These are phyloP conservation scores for Oncorhynchus masou DNA, from an alignment of 2,113 vertebrate species.

Conservation along the genomic window DNA sequence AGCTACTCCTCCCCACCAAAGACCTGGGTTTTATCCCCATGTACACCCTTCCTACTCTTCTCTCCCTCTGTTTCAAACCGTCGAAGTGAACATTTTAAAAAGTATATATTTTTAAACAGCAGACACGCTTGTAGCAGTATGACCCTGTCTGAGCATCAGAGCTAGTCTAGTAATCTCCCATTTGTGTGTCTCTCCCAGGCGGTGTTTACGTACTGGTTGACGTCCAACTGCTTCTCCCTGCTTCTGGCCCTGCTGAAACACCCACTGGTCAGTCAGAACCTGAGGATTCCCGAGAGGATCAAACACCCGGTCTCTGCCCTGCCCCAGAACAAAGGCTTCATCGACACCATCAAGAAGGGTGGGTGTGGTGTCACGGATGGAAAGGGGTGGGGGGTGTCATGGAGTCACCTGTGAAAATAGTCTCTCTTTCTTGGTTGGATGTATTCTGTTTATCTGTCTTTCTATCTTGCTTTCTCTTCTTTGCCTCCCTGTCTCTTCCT, in stretches of 20 bases:
- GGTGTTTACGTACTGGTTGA: slow-evolving; percentile 87
- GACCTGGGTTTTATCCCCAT: too few species aligned
- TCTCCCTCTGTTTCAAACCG: too few species aligned
- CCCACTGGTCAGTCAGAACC: slow-evolving; percentile 67
- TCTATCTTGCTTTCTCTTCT: too few species aligned
- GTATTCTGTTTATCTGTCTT: too few species aligned
- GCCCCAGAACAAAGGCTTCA: slow-evolving; percentile 70
- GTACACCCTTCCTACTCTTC: too few species aligned
- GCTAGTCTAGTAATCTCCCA: background rate
- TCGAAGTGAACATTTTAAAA: too few species aligned
- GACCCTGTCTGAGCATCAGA: too few species aligned
- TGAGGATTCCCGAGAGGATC: slow-evolving; percentile 78
- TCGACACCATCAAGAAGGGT: slow-evolving; percentile 79
- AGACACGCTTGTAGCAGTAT: too few species aligned
- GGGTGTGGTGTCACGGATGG: background rate
- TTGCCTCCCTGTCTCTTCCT: background rate
- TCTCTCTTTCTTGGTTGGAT: background rate
- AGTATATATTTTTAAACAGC: too few species aligned
- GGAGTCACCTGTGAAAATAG: too few species aligned
- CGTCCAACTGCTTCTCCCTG: slow-evolving; percentile 85
- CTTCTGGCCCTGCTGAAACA: slow-evolving; percentile 78
- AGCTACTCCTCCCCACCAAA: too few species aligned
- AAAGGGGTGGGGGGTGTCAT: background rate
- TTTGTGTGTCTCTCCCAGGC: slow-evolving; percentile 63
- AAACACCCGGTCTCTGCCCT: slow-evolving; percentile 59